These are phyloP conservation scores for Lichenostomus cassidix DNA, from an alignment of 2,113 vertebrate species.

Conservation along the genomic window DNA sequence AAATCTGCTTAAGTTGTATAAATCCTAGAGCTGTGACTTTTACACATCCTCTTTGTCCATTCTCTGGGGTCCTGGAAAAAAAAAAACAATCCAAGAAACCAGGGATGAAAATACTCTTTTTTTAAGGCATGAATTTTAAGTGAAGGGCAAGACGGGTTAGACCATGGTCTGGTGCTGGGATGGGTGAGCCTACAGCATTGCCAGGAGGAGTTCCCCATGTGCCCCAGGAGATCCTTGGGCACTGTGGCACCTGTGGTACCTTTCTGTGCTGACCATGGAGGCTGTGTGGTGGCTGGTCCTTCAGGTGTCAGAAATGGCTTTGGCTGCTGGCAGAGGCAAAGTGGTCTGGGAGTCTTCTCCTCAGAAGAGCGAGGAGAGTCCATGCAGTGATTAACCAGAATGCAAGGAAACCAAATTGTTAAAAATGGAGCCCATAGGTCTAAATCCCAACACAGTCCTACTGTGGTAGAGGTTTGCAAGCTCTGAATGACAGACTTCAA, in stretches of 20 bases:
- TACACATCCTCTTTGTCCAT: not conserved
- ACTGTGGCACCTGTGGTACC: not conserved
- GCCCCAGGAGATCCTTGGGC: not conserved
- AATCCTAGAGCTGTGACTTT: not conserved
- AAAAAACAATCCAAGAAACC: fast-evolving
- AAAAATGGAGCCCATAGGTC: not conserved
- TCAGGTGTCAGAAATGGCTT: not conserved
- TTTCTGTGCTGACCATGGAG: not conserved
- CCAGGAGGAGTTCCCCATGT: not conserved
- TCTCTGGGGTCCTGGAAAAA: not conserved
- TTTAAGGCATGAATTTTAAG: not conserved
- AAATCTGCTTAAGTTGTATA: not conserved
- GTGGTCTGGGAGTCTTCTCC: not conserved
- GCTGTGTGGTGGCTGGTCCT: not conserved
- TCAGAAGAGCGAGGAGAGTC: not conserved
- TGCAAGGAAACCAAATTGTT: not conserved
- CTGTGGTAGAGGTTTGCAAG: not conserved
- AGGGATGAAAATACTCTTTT: not conserved
- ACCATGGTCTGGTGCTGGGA: not conserved
- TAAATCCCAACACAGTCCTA: not conserved
- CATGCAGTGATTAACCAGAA: not conserved
- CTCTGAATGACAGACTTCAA: not conserved
- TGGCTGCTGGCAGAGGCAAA: not conserved
- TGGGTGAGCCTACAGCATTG: not conserved
- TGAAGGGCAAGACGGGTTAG: not conserved